Evolutionary conservation across 2,888 invertebrate genomes (phyloP), one percentile per base, ranked within the genome.

Genomic region (Tridacna crocea): DNA sequence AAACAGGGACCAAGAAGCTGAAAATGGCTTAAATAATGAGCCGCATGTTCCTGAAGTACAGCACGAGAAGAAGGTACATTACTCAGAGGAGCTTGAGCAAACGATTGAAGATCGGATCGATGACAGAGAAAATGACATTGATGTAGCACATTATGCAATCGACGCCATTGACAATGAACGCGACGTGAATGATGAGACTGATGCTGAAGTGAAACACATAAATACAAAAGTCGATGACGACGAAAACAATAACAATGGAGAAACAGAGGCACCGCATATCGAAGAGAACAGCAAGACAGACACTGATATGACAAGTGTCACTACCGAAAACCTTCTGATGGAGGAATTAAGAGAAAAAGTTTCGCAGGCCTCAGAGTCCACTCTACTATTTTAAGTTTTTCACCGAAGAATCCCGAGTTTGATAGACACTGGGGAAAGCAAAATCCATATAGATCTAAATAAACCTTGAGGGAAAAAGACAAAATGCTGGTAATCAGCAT

Each of bases 41-140:
- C 27, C 13, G 2, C 27, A 68, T 36, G 68, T 22, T 36, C 10
- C 17, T 17, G 60, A 58, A 11, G 27, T 46, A 17, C 6, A 27
- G 27, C 13, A 27, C 3, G 27, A 36, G 3, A 78, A 72, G 26
- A 46, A 46, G 36, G 78, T 78, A 11, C 65, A 36, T 12, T 72
- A 78, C 36, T 47, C n/a, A 15, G 72, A 65, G 2, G 65, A 78
- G 17, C 19, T 72, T n/a, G 63, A 72, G 26, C 63, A 78, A 51
- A 73, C 72, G 0, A 65, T 72, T 63, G 51, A 70, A 1, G 55
- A 60, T 17, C 27, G 61, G 3, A 58, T 22, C 0, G 63, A 68
- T 0, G n/a, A 76, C 36, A 27, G n/a, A n/a, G 66, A 22, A 0
- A 46, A 76, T 12, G 51, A 76, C 26, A 26, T 66, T 68, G 58